These are phyloP conservation scores for Danaus melanippus DNA, from an alignment of 1,140 invertebrate genomes.

Conservation along the genomic window DNA sequence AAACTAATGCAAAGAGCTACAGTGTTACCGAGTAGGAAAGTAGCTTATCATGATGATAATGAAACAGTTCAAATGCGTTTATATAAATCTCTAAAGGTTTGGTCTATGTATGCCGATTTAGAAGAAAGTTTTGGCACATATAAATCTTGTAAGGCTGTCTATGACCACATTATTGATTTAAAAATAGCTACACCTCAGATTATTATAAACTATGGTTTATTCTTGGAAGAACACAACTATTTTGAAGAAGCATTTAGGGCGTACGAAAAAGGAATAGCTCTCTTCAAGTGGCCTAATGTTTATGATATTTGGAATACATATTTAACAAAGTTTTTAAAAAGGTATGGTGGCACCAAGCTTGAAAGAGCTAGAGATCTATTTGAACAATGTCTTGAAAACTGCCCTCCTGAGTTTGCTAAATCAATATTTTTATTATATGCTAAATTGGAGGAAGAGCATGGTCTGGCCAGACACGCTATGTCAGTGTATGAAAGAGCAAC, in stretches of 20 bases:
- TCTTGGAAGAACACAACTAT: slow-evolving; percentile 98
- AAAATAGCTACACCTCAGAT: slow-evolving; percentile 99
- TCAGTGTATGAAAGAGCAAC: slow-evolving; percentile 97
- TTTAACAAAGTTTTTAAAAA: slow-evolving; percentile 94
- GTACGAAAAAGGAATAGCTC: slow-evolving; percentile 97
- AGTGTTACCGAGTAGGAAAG: slow-evolving; percentile 91
- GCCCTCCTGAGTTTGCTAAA: slow-evolving; percentile 96
- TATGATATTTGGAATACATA: slow-evolving; percentile 99
- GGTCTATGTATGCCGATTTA: slow-evolving; percentile 99
- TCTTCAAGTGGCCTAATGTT: slow-evolving; percentile 99
- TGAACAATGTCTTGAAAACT: slow-evolving; percentile 98
- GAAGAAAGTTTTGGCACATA: slow-evolving; percentile 99
- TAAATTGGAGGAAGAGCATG: slow-evolving; percentile 98
- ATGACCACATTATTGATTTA: slow-evolving; percentile 98
- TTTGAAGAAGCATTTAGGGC: slow-evolving; percentile 99
- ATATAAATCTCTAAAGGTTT: slow-evolving; percentile 97
- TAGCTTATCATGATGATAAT: slow-evolving; percentile 95
- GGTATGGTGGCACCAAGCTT: slow-evolving; percentile 96
- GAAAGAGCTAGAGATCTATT: slow-evolving; percentile 98
- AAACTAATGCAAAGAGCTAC: slow-evolving; percentile 95
- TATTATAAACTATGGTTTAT: slow-evolving; percentile 98
- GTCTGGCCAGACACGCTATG: slow-evolving; percentile 97
- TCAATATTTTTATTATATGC: slow-evolving; percentile 96
- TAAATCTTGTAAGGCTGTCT: slow-evolving; percentile 98
- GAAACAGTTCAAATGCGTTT: slow-evolving; percentile 97